These are phyloP conservation scores for Thermophis baileyi DNA, from an alignment of 2,113 vertebrate genomes.

Conservation along the genomic window DNA sequence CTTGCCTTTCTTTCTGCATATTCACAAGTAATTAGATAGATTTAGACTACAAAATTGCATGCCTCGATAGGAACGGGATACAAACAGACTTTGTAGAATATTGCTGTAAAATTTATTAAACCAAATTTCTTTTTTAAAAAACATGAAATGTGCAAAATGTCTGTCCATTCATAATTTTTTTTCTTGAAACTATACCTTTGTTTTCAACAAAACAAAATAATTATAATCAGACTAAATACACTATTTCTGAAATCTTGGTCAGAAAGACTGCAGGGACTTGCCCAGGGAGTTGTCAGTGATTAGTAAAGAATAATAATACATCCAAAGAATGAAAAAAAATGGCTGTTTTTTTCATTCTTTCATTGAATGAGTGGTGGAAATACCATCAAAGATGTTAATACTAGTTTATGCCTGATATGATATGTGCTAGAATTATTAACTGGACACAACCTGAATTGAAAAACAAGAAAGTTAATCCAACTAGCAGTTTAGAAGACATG, in stretches of 20 bases:
- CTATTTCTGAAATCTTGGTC: background rate
- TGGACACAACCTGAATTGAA: background rate
- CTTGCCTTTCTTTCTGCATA: background rate
- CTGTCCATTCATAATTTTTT: background rate
- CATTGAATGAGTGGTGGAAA: too few relatives aligned
- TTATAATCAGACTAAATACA: background rate
- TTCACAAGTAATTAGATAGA: background rate
- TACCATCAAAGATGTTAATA: background rate
- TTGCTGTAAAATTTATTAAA: background rate
- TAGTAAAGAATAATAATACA: background rate
- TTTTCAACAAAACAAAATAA: background rate
- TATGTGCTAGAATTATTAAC: background rate
- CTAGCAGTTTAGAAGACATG: background rate
- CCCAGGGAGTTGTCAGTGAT: background rate
- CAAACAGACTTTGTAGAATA: background rate
- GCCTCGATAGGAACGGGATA: background rate
- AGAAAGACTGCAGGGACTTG: background rate
- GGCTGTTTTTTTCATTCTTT: too few relatives aligned
- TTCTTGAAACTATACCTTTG: background rate
- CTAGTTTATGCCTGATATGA: background rate
- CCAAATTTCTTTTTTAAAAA: background rate
- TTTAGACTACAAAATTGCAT: background rate
- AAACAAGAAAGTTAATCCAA: background rate
- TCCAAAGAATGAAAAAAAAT: background rate
- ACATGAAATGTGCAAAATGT: background rate